Base-by-base conservation (phyloP, 2,888 invertebrate genomes). In the Dryadula phaetusa region DNA sequence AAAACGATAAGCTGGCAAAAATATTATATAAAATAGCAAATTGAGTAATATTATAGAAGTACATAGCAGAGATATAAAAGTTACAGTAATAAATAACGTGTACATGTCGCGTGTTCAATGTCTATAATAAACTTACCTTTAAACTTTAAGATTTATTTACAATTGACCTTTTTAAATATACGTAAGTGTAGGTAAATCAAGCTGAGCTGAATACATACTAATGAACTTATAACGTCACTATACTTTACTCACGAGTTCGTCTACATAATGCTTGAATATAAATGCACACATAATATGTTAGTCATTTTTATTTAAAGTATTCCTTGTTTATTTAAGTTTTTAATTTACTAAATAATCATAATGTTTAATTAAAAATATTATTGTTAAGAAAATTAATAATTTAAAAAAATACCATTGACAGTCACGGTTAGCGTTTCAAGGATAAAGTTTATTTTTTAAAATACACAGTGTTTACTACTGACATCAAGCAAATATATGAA, bases 61-160 rank as follows among this genome's bases (percentile, higher is more conserved):
- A 7, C 4, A 22, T 40, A 22, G 25, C 8, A 40, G 25, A 56
- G 10, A 40, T 40, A 37, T 22, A 54, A 37, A 34, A 6, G 22
- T 3, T n/a, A n/a, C 10, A 16, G 8, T 56, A 56, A 56, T 56
- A 56, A 56, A 40, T 56, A 25, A 28, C 25, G 34, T 34, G 20
- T 18, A 46, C 32, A 28, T 44, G 32, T 46, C 60, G 46, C 60
- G 60, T 60, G 60, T 60, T 44, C 44, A 46, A 18, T 32, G 60
- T 25, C 60, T 25, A 16, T 32, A 60, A 60, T 46, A 60, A 32
- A 49, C 42, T 65, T 28, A 60, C 60, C 64, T 42, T 49, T 65
- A 58, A 58, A 65, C 58, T 58, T 65, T 65, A 49, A 65, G 49
- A 65, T 65, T 65, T 65, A 65, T 65, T 42, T 32, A 32, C 60